These are phyloP conservation scores for Cydia amplana DNA, from an alignment of 1,140 invertebrate species.

Conservation along the genomic window DNA sequence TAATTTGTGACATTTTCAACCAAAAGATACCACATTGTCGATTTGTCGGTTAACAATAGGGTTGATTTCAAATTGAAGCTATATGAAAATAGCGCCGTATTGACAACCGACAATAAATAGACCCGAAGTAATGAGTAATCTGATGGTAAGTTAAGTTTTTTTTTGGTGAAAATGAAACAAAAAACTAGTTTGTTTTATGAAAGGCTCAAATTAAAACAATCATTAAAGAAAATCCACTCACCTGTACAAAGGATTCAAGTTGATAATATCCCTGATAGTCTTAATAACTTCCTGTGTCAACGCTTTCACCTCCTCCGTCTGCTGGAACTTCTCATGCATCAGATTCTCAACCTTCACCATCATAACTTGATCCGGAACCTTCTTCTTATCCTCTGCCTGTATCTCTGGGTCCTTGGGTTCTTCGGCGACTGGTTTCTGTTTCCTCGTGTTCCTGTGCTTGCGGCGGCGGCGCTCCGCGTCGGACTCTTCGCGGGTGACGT, in stretches of 20 bases:
- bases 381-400: conserved; percentile 50
- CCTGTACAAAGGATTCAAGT: conserved; percentile 95
- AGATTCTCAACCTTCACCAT: conserved; percentile 98
- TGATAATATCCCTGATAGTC: conserved; percentile 98
- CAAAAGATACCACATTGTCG: too few relatives aligned
- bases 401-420: conserved; percentile 39
- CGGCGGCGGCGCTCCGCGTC: conserved; percentile 79
- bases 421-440: conserved; percentile 38
- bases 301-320: conserved; percentile 98
- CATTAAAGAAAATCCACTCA: conserved; percentile 49
- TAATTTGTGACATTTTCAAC: too few relatives aligned
- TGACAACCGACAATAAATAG: too few relatives aligned
- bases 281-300: conserved; percentile 98
- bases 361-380: conserved; percentile 81
- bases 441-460: conserved; percentile 75
- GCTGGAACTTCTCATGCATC: conserved; percentile 92
- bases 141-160: too few relatives aligned
- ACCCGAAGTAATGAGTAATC: too few relatives aligned
- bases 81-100: too few relatives aligned
- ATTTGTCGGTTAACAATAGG: too few relatives aligned
- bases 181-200: too few relatives aligned
- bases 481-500: conserved; percentile 81
- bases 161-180: too few relatives aligned
- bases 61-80: too few relatives aligned
- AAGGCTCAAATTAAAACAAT: too few relatives aligned